Conservation (phyloP, 2,888 invertebrate genomes). For the Meiosimyza platycephala region DNA sequence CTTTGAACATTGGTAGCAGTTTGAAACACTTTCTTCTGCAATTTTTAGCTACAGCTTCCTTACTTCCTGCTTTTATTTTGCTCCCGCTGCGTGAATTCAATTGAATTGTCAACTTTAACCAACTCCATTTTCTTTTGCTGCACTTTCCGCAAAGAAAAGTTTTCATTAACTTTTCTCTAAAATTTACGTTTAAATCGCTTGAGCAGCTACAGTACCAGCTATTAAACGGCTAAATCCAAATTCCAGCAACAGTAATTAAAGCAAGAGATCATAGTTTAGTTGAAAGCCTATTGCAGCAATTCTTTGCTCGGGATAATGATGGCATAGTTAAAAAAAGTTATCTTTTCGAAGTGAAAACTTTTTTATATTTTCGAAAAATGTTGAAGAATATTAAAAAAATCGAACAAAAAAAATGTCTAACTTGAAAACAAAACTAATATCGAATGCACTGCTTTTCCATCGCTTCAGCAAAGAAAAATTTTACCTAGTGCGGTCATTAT, state of each 20-base stretch:
- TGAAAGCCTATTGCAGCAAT: not conserved
- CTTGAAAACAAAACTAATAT: too few relatives aligned
- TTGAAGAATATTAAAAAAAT: too few relatives aligned
- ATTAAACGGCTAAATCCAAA: slow-evolving; percentile 11
- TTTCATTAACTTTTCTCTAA: slow-evolving; percentile 27
- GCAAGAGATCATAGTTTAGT: not conserved
- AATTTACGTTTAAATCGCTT: slow-evolving; percentile 27
- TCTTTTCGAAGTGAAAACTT: too few relatives aligned
- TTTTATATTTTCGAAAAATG: too few relatives aligned
- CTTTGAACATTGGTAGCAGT: not conserved
- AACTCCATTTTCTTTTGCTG: not conserved
- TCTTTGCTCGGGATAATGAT: too few relatives aligned
- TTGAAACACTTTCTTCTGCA: not conserved
- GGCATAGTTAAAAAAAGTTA: too few relatives aligned
- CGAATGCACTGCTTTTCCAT: too few relatives aligned
- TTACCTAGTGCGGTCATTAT: too few relatives aligned
- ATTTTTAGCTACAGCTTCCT: not conserved
- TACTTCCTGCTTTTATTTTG: slow-evolving; percentile 4
- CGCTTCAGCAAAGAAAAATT: too few relatives aligned
- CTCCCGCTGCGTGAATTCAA: slow-evolving; percentile 10
- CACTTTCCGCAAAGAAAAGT: slow-evolving; percentile 15
- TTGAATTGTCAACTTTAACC: slow-evolving; percentile 25
- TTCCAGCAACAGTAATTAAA: not conserved
- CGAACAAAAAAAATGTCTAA: too few relatives aligned
- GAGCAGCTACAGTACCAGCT: slow-evolving; percentile 23